These are phyloP conservation scores for Circaetus cinerascens DNA, from an alignment of 2,113 vertebrate genomes.

Conservation along the genomic window DNA sequence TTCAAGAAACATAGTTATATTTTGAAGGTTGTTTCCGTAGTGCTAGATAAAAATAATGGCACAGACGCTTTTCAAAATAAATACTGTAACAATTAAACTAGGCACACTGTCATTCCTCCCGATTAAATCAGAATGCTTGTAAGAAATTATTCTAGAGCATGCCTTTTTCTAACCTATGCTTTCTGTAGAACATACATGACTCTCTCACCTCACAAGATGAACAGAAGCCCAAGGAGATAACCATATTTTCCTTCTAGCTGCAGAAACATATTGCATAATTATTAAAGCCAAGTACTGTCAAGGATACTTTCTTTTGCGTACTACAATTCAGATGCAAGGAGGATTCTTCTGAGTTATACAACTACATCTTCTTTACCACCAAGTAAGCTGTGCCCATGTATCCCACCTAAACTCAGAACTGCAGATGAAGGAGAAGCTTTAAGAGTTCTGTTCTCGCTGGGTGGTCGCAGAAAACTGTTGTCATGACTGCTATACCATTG, in stretches of 20 bases:
- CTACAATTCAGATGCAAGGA: not conserved
- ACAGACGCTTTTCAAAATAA: constrained; percentile 14
- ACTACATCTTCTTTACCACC: not conserved
- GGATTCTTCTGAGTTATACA: not conserved
- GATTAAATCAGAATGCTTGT: not conserved
- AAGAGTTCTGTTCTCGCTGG: not conserved
- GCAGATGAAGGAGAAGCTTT: not conserved
- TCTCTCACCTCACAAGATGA: not conserved
- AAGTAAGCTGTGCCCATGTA: not conserved
- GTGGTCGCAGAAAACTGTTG: not conserved
- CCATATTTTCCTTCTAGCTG: not conserved
- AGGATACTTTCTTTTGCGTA: not conserved
- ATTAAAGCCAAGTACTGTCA: not conserved
- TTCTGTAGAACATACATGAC: not conserved
- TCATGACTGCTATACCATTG: not conserved
- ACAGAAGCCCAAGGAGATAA: not conserved
- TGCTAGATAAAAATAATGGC: constrained; percentile 7
- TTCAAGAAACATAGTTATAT: not conserved
- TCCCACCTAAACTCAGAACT: not conserved
- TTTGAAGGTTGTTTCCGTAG: constrained; percentile 23
- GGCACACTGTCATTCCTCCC: not conserved
- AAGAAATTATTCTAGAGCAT: not conserved
- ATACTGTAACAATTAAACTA: not conserved
- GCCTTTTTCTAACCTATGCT: not conserved
- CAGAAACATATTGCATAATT: not conserved